phyloP scores from a whole-genome alignment of 2,888 invertebrate species.

The Ichneumoninae sp. region DNA sequence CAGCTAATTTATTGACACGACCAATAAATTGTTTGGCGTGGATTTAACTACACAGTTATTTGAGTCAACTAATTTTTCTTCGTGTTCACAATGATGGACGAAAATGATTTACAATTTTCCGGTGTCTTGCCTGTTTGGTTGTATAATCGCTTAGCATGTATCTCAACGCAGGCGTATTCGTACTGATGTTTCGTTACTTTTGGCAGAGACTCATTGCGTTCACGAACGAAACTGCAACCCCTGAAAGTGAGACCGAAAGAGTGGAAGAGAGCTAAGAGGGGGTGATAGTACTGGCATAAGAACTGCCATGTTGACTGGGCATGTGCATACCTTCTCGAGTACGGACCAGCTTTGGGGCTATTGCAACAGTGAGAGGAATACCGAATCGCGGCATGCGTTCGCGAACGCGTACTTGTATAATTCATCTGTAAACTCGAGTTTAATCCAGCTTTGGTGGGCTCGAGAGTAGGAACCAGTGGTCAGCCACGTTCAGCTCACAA shows the following conservation, averaged over 20 bases:
- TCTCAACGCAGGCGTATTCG: neutral
- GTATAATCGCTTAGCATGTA: neutral
- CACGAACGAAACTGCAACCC: neutral
- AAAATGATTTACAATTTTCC: neutral
- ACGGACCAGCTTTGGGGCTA: neutral
- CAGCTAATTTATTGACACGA: neutral
- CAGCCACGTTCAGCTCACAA: constrained; percentile 65
- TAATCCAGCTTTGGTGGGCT: constrained; percentile 72
- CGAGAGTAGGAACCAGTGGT: constrained; percentile 54
- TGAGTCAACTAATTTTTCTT: too few relatives aligned
- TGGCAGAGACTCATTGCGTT: constrained; percentile 20
- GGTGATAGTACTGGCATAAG: neutral
- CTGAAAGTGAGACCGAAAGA: neutral
- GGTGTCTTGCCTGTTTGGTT: neutral
- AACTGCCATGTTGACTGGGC: neutral
- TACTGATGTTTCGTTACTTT: constrained; percentile 54
- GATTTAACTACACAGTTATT: too few relatives aligned
- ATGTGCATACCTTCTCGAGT: neutral
- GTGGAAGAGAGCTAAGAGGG: neutral
- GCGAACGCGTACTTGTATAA: constrained; percentile 67
- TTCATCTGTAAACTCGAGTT: constrained; percentile 73
- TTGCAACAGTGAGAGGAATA: neutral
- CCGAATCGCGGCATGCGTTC: neutral
- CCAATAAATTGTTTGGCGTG: constrained; percentile 39
- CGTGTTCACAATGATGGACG: too few relatives aligned